Evolutionary conservation across 2,888 invertebrate species (phyloP), one percentile per base, ranked within the genome.

Genomic region (Trachelus stipa): DNA sequence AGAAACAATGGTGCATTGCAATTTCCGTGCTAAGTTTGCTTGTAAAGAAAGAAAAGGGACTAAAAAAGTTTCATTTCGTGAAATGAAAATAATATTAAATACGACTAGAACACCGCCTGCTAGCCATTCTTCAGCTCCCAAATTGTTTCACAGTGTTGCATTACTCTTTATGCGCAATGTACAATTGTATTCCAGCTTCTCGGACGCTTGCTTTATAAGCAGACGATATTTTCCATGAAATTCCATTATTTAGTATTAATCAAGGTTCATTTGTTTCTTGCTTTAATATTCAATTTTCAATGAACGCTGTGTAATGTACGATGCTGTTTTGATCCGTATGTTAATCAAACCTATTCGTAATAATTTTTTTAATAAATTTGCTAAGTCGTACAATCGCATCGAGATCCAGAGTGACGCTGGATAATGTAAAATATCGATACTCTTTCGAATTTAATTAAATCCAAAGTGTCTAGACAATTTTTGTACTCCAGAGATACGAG

Each of bases 1-100:
- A 15, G 73, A 31, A 75, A 77, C 31, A 74, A 73, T 31, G 35
- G 34, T 35, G 31, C 68, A 35, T 56, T 9, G 69, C 69, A 30
- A 69, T 71, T 31, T 12, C n/a, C 68, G 68, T 74, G 71, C 34
- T 56, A 56, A 56, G 40, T 56, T 56, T 56, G 9, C 40, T 23
- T 23, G 40, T 23, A 23, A 56, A 23, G 40, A 56, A 56, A 23
- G 6, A 68, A 79, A 77, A 79, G 56, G 73, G 75, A 76, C 34
- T 69, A 76, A 75, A 73, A 82, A 83, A 86, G 79, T 85, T 85
- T 84, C 79, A 85, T 85, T 84, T 84, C 73, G 77, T 73, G 77
- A 81, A 81, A 84, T 85, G 81, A 84, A 85, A 85, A 84, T 81
- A 81, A 83, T 85, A 84, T 86, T 85, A 85, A 81, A 85, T 83